phyloP scores from a whole-genome alignment of 2,797 vertebrate species.

The Pseudomugil gertrudae region DNA sequence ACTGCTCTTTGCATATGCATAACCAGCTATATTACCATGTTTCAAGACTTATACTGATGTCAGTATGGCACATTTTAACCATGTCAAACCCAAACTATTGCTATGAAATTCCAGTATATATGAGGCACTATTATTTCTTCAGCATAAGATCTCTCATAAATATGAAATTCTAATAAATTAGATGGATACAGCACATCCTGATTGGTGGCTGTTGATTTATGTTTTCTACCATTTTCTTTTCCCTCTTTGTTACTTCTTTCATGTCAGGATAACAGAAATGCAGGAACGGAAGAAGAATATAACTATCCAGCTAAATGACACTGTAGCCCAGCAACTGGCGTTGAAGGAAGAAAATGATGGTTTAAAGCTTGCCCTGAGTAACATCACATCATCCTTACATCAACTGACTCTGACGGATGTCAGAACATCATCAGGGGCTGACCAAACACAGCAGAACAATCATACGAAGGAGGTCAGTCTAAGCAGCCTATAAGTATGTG shows the following conservation, averaged over 20 bases:
- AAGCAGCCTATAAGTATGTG: slow-evolving; percentile 17
- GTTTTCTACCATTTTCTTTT: background rate
- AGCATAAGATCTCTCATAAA: background rate
- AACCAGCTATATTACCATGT: slow-evolving; percentile 5
- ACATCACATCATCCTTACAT: slow-evolving; percentile 63
- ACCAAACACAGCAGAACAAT: slow-evolving; percentile 47
- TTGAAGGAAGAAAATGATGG: slow-evolving; percentile 57
- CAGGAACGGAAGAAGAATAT: slow-evolving; percentile 80
- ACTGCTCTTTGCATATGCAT: slow-evolving; percentile 9
- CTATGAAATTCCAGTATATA: background rate
- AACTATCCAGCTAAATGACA: slow-evolving; percentile 68
- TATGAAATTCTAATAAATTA: slow-evolving; percentile 2
- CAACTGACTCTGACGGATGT: slow-evolving; percentile 63
- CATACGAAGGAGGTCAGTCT: slow-evolving; percentile 63
- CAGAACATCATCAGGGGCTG: slow-evolving; percentile 32
- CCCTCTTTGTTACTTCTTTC: slow-evolving; percentile 12
- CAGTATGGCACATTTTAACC: background rate
- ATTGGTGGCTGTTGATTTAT: background rate
- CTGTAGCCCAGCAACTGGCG: slow-evolving; percentile 48
- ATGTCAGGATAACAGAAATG: slow-evolving; percentile 81
- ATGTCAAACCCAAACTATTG: background rate
- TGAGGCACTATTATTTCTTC: slow-evolving; percentile 5
- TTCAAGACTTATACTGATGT: slow-evolving; percentile 22
- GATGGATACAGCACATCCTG: background rate
- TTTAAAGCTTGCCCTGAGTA: slow-evolving; percentile 58